Base-by-base conservation (phyloP, 2,888 invertebrate genomes). In the Gasteruption jaculator region DNA sequence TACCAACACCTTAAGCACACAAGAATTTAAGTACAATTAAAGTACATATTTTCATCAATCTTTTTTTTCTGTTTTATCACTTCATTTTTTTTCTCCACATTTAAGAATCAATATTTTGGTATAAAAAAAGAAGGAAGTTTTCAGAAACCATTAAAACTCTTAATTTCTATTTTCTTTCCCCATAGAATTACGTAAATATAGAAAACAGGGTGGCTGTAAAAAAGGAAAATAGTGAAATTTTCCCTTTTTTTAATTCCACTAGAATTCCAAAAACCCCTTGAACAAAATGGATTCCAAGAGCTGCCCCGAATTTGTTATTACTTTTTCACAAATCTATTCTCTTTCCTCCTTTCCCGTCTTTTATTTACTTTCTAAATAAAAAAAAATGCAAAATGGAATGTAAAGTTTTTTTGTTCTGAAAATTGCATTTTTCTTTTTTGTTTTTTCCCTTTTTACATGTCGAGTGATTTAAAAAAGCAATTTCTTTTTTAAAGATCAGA, bases 311-410 rank as follows among this genome's bases (percentile, higher is more conserved):
- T 7, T 24, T 24, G n/a, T n/a, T 12, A 5, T 12, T 11, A 26
- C 14, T 26, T 12, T 26, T 26, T 26, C 14, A 4, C 5, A n/a
- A n/a, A n/a, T n/a, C n/a, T n/a, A n/a, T n/a, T 44, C 42, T 45
- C 32, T 29, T 48, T 45, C 31, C 40, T 42, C 40, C 37, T 34
- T 41, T 14, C 33, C 21, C 30, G 12, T 38, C 30, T 19, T 22
- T 38, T 38, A 38, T 19, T 38, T 26, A 12, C 10, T 32, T 32
- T 5, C 12, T 20, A 10, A 29, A 16, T 31, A 40, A 32, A 43
- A 46, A 32, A 27, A 46, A 45, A 46, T 35, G 20, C 48, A n/a
- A 37, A n/a, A 29, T 27, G 37, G 43, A 56, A 56, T 43, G 49
- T 46, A 31, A 26, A 32, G 34, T 31, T 35, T 11, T 20, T 25